phyloP scores from a whole-genome alignment of 2,113 vertebrate genomes.

The Ageneiosus marmoratus region DNA sequence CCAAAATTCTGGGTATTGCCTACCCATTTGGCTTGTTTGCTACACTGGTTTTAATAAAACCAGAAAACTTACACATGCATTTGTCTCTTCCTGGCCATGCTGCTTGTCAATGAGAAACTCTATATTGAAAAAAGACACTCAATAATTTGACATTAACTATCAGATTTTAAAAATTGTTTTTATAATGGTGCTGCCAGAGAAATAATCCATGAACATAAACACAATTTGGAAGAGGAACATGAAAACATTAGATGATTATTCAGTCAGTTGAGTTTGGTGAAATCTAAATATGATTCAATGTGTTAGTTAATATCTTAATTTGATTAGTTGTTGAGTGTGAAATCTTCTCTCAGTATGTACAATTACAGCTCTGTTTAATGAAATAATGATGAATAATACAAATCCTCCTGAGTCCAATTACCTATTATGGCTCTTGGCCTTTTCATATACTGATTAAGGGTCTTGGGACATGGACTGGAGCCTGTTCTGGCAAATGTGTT shows the following conservation, averaged over 20 bases:
- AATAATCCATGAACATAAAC: background rate
- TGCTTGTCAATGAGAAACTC: background rate
- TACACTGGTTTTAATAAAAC: background rate
- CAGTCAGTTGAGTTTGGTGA: background rate
- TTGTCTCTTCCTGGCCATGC: background rate
- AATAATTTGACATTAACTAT: background rate
- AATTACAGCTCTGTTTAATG: slow-evolving; percentile 8
- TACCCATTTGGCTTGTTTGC: background rate
- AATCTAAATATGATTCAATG: background rate
- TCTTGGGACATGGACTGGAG: background rate
- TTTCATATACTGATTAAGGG: slow-evolving; percentile 7
- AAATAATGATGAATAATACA: slow-evolving; percentile 26
- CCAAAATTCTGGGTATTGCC: too few relatives aligned
- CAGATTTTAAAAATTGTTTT: background rate
- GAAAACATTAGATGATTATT: background rate
- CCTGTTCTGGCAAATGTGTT: slow-evolving; percentile 3
- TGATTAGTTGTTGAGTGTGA: background rate
- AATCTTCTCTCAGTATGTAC: slow-evolving; percentile 1
- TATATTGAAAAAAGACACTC: background rate
- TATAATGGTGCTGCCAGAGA: background rate
- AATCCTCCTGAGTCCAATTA: background rate
- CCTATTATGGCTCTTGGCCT: slow-evolving; percentile 5
- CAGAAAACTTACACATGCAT: background rate
- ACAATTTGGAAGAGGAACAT: background rate
- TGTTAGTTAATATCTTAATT: background rate